Evolutionary conservation across 2,113 vertebrate genomes (phyloP), one percentile per base, ranked within the genome.

Genomic region (Cichladusa arquata): DNA sequence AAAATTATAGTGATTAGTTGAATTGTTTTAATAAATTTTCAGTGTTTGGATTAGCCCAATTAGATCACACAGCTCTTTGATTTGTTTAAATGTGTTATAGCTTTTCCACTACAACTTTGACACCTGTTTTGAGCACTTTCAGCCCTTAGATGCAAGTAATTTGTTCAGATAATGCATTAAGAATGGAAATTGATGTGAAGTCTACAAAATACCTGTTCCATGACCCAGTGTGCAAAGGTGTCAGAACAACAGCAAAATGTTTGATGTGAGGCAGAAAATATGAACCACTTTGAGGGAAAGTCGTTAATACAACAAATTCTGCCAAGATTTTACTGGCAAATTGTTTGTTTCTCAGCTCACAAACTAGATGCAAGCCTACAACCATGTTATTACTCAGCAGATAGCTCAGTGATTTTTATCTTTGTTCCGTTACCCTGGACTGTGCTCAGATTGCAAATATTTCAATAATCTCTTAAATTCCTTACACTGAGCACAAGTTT

Each of bases 81-180:
- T 95, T 94, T 95, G 61, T 94, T 97, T 71, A 95, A 84, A 92
- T 22, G 51, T 87, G 61, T 90, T 93, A 54, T 19, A 96, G 83
- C 91, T 91, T 88, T 96, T 97, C 48, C 70, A 72, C 57, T 66
- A 62, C 81, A 51, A 88, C 96, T 98, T 95, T 97, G 73, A 90
- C 88, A 81, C 82, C 94, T 97, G 61, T 96, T 98, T 96, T 95
- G 80, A 93, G 91, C 58, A 84, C 86, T 69, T 89, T 69, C 65
- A 95, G 82, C 66, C 88, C 81, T 92, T 94, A 79, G 83, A 77
- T 88, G 65, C 61, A 88, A 92, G 36, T 88, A 94, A 96, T 91
- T 95, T 88, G 74, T 77, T 90, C 82, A 73, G 61, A 70, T 93
- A 92, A 90, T 60, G 7, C 58, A 71, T 86, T 87, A 92, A 88